Evolutionary conservation across 2,888 invertebrate species (phyloP), one percentile per base, ranked within the genome.

Genomic region (Oscheius sp.): DNA sequence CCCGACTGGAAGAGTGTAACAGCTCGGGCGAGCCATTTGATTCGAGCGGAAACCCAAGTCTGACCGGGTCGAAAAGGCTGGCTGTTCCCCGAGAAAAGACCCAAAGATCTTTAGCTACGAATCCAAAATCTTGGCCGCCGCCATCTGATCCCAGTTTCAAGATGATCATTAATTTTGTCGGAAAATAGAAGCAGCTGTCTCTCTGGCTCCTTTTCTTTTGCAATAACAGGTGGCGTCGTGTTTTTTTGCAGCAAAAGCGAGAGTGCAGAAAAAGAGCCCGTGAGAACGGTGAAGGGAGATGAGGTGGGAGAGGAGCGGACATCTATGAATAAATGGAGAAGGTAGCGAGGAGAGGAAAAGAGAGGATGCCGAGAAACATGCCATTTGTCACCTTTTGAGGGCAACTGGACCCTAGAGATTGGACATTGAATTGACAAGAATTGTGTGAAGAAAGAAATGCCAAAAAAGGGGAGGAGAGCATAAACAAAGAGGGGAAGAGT

Each of bases 111-210:
- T 9, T 35, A 3, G 3, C 35, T n/a, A n/a, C n/a, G n/a, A n/a
- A n/a, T n/a, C 35, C 35, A 35, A 35, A 35, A 35, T 35, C 3
- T 9, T 9, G 35, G 5, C 35, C 13, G 49, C 6, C 16, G 3
- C 49, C 49, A 49, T 49, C 21, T 49, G 49, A 49, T 49, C 21
- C 49, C 49, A 13, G 21, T 35, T 35, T 35, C 35, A 13, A 49
- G n/a, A 16, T 49, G 49, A 49, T 49, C 49, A 49, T 49, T 49
- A 49, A 16, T 49, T 16, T 49, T 21, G 49, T 49, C 2, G 49
- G 49, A 21, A 49, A 49, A 49, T 49, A 49, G 49, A 49, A 49
- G 49, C 49, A 49, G 49, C 49, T 49, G 49, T 49, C 21, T 2
- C 5, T 9, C 35, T 9, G 35, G 3, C 9, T 35, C 35, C 5